A percentile compares a stretch with the other conserved stretches of the same genome.
phyloP scores from a whole-genome alignment of 2,797 vertebrate species.

The Chelonia mydas region DNA sequence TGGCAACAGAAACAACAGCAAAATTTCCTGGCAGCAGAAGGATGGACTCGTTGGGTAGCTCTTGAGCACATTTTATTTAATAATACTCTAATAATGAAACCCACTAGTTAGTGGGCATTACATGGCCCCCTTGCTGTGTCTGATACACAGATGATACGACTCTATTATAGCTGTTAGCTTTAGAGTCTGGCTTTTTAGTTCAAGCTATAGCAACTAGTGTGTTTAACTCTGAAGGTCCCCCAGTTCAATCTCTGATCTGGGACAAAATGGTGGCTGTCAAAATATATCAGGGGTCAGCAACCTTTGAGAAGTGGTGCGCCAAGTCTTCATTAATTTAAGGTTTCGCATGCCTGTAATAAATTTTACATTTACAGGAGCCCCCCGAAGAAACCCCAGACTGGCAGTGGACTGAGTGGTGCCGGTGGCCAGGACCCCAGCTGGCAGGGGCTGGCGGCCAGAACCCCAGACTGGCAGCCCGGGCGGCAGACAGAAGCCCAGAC shows the following conservation, averaged over 20 bases:
- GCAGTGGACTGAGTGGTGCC: no score
- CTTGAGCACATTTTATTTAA: not conserved
- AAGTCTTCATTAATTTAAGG: no score
- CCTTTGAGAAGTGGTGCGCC: no score
- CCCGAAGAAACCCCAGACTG: no score
- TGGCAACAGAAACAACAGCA: not conserved
- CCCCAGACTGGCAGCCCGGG: no score
- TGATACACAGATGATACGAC: rapidly evolving
- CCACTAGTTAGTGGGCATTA: rapidly evolving
- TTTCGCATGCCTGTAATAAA: no score
- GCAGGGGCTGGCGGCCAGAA: no score
- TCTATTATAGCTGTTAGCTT: not conserved
- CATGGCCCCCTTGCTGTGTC: not conserved
- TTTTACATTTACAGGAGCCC: no score
- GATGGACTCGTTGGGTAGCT: rapidly evolving
- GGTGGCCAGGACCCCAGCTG: no score
- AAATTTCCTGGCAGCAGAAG: rapidly evolving
- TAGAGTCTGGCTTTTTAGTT: not conserved
- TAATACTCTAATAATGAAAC: not conserved
- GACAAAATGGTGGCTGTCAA: not conserved
- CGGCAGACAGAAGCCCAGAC: no score
- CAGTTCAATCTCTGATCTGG: not conserved
- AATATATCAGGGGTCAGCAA: no score
- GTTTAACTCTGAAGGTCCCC: not conserved
- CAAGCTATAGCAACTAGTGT: not conserved